phyloP scores from a whole-genome alignment of 2,888 invertebrate genomes.

The Malachius bipustulatus region DNA sequence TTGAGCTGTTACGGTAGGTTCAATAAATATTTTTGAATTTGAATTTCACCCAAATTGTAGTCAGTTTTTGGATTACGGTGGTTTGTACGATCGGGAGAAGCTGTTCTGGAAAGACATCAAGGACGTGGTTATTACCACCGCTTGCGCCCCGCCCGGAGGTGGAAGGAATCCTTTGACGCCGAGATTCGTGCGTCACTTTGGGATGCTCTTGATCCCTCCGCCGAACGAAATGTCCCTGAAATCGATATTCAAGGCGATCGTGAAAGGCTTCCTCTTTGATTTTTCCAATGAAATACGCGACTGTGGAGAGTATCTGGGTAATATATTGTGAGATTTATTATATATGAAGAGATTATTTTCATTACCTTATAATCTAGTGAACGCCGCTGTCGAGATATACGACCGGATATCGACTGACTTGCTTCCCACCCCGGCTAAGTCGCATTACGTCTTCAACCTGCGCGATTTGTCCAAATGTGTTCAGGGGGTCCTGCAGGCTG shows the following conservation, averaged over 20 bases:
- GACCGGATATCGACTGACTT: conserved; percentile 65
- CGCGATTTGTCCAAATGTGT: conserved; percentile 83
- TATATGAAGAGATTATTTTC: too few species aligned
- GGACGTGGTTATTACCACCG: conserved; percentile 69
- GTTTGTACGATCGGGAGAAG: conserved; percentile 78
- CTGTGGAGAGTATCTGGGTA: conserved; percentile 55
- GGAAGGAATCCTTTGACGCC: conserved; percentile 77
- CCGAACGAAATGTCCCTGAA: conserved; percentile 67
- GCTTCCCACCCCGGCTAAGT: conserved; percentile 82
- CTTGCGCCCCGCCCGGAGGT: conserved; percentile 86
- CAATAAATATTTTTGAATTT: background rate
- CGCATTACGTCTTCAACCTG: conserved; percentile 87
- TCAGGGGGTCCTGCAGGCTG: conserved; percentile 80
- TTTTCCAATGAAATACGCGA: conserved; percentile 59
- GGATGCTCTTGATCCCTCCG: conserved; percentile 69
- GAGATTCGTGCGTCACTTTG: conserved; percentile 80
- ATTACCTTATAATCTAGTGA: too few species aligned
- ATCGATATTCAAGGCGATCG: conserved; percentile 64
- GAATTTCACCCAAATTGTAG: conserved; percentile 33
- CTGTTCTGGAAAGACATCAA: conserved; percentile 80
- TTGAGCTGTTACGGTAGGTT: conserved; percentile 66
- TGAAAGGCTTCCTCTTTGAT: conserved; percentile 65
- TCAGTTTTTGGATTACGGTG: conserved; percentile 65
- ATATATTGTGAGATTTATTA: too few species aligned
- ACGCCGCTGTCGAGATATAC: conserved; percentile 76